Evolutionary conservation across 2,888 invertebrate genomes (phyloP), one percentile per base, ranked within the genome.

Genomic region (Drosophila melanocephala): DNA sequence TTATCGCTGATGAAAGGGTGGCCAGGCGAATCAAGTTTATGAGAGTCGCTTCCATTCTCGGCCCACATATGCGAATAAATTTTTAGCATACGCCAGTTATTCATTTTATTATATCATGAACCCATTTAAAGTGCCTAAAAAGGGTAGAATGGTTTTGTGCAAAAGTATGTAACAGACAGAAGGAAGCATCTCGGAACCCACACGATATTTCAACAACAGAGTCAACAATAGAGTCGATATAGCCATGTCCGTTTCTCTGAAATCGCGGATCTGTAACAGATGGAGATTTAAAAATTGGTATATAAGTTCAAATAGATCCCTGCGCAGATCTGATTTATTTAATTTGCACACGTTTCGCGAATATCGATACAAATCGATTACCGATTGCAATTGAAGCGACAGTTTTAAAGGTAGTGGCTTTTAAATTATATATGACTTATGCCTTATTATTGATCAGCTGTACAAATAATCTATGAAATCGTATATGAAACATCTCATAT

Each of bases 1-100:
- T 86, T 85, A 89, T 80, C 88, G 74, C 75, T 90, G 90, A 89
- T 88, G 86, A 86, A 86, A 88, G 90, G 75, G 68, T 86, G 75
- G 79, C 60, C 79, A 59, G 71, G 61, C 85, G 77, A 79, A 74
- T 65, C 72, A 51, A 72, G 62, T 79, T 84, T 87, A 87, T 82
- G 80, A 44, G 53, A 53, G n/a, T 53, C 37, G 42, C 47, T 64
- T 61, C 65, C 64, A 62, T 71, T 73, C 52, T 65, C 47, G 65
- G 75, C 81, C 83, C 71, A 77, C 55, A 64, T 50, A 59, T 75
- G 76, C 59, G 62, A 68, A 83, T 80, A 42, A 5, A 42, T 59
- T 65, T 79, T 71, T 19, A 3, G 19, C 3, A 3, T 7, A 37
- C 16, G 19, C 3, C 39, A 39, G 39, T 39, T 39, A 9, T 39